Percentiles rank a stretch among this genome's conserved stretches.
phyloP scores from a whole-genome alignment of 2,113 vertebrate species.

The Sceloporus tristichus region DNA sequence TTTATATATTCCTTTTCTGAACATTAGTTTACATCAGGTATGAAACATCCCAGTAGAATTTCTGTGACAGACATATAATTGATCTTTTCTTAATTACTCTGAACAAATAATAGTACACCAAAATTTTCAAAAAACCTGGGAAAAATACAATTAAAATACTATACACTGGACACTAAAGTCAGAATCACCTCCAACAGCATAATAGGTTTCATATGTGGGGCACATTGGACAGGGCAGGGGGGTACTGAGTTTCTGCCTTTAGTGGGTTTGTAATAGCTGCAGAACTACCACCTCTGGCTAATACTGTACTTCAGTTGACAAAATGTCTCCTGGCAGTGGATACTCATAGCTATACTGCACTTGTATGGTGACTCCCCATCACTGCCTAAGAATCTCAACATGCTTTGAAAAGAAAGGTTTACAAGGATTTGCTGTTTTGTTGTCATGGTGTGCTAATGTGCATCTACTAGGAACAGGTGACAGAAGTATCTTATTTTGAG shows the following conservation, averaged over 20 bases:
- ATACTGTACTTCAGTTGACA: too few relatives aligned
- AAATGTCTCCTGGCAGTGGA: not conserved
- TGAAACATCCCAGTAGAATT: not conserved
- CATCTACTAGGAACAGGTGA: too few relatives aligned
- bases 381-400: not conserved
- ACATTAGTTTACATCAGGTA: not conserved
- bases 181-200: not conserved
- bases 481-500: not conserved
- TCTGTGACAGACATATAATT: not conserved
- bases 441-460: not conserved
- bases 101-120: not conserved
- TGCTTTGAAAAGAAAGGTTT: not conserved
- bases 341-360: not conserved
- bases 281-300: too few relatives aligned
- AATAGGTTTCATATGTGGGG: not conserved
- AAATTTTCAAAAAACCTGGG: not conserved
- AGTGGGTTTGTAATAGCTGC: too few relatives aligned
- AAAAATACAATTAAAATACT: not conserved
- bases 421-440: not conserved
- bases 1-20: not conserved
- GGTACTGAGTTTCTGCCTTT: too few relatives aligned
- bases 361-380: not conserved
- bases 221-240: too few relatives aligned
- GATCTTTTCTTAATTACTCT: not conserved
- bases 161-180: not conserved